phyloP scores from a whole-genome alignment of 37 sponge, comb jelly and placozoan species.

The Dysidea cf. avara region DNA sequence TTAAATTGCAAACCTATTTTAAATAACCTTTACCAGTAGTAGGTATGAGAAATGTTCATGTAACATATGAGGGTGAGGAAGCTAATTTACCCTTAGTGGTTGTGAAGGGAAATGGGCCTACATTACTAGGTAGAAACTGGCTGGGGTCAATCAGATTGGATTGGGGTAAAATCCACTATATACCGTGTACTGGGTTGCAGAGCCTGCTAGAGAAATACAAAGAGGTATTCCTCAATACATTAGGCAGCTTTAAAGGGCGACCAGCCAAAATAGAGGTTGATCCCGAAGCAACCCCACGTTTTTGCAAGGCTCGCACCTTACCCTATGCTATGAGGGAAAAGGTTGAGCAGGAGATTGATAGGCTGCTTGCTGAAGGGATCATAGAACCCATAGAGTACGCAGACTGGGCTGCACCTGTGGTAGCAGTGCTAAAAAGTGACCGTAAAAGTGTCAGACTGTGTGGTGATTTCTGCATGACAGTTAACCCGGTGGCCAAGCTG shows the following conservation, averaged over 20 bases:
- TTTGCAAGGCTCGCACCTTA: too few species aligned
- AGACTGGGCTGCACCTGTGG: too few species aligned
- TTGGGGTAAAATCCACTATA: slow-evolving; percentile 13
- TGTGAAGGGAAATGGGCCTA: slow-evolving; percentile 8
- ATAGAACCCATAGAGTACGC: too few species aligned
- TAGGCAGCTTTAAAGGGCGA: neutral
- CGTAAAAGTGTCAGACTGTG: slow-evolving; percentile 1
- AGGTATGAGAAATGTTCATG: slow-evolving; percentile 7
- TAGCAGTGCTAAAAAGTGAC: too few species aligned
- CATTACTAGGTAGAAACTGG: too few species aligned
- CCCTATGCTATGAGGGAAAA: too few species aligned
- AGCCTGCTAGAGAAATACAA: neutral
- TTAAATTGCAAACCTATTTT: slow-evolving; percentile 19
- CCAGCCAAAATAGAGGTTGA: slow-evolving; percentile 12
- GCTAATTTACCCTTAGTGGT: slow-evolving; percentile 1
- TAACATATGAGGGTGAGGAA: slow-evolving; percentile 1
- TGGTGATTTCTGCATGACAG: slow-evolving; percentile 11
- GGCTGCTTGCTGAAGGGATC: too few species aligned
- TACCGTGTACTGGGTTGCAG: neutral
- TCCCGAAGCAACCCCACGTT: slow-evolving; percentile 21
- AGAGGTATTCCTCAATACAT: neutral
- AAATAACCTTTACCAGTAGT: slow-evolving; percentile 15
- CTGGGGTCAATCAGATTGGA: too few species aligned
- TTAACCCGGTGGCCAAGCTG: slow-evolving; percentile 23
- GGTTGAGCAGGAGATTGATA: too few species aligned